Percentiles rank a stretch among this genome's conserved stretches.
Evolutionary conservation across 2,113 vertebrate species (phyloP).

Genomic region (Zootoca vivipara): DNA sequence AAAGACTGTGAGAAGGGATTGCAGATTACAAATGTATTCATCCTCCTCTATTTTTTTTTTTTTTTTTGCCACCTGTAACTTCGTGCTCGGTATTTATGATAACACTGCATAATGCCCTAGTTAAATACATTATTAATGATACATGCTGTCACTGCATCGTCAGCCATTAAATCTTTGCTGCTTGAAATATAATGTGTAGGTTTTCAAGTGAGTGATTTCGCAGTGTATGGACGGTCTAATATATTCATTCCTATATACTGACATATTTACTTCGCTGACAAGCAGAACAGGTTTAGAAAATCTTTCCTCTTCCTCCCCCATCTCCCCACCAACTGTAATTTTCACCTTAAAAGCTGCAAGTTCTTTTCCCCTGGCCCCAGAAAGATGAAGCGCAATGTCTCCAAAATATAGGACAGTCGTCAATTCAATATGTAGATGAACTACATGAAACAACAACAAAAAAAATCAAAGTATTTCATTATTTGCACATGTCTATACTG

Average conservation of each 20-base stretch:
- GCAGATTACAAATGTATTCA: conserved; percentile 9
- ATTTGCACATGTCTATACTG: conserved; percentile 30
- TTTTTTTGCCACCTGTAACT: conserved; percentile 30
- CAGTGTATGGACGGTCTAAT: conserved; percentile 3
- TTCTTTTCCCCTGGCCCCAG: conserved; percentile 11
- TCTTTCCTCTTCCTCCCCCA: not conserved
- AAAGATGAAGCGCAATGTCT: conserved; percentile 18
- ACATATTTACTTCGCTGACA: not conserved
- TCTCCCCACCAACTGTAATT: conserved; percentile 27
- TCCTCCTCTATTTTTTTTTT: conserved; percentile 42
- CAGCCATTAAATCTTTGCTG: conserved; percentile 38
- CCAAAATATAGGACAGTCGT: conserved; percentile 31
- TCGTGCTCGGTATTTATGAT: conserved; percentile 31
- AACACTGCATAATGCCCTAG: not conserved
- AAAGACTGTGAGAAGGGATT: not conserved
- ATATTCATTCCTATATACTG: conserved; percentile 38
- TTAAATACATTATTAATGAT: conserved; percentile 29
- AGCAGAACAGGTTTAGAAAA: conserved; percentile 41
- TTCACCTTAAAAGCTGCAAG: conserved; percentile 25
- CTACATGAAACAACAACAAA: conserved; percentile 33
- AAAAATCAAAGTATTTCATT: conserved; percentile 44
- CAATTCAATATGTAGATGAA: conserved; percentile 40
- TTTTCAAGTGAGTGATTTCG: conserved; percentile 33
- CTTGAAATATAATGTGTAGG: conserved; percentile 26
- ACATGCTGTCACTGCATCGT: conserved; percentile 18